phyloP scores from a whole-genome alignment of 2,113 vertebrate species.

The Gallinago paraguaiae region DNA sequence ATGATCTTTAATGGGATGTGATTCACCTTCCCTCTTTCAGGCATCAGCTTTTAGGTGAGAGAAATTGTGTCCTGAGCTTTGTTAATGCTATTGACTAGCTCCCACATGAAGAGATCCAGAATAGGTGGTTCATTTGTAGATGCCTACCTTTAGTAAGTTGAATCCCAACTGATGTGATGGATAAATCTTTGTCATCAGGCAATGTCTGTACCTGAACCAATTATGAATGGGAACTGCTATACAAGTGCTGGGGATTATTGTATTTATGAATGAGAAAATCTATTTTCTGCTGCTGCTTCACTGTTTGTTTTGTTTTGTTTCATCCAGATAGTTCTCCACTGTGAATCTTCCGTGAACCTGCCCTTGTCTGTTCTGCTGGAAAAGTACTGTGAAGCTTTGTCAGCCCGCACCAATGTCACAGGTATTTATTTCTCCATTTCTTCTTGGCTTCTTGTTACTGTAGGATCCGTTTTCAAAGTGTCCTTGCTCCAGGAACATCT shows the following conservation, averaged over 20 bases:
- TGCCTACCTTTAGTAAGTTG: neutral
- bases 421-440: constrained; percentile 57
- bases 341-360: constrained; percentile 60
- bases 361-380: constrained; percentile 68
- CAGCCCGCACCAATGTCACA: constrained; percentile 70
- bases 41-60: neutral
- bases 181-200: neutral
- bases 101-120: neutral
- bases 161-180: neutral
- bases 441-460: neutral
- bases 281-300: neutral
- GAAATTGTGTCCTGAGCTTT: neutral
- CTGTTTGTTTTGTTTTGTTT: neutral
- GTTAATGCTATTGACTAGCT: neutral
- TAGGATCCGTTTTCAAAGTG: constrained; percentile 27
- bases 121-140: neutral
- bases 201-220: neutral
- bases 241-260: neutral
- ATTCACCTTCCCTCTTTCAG: neutral
- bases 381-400: constrained; percentile 74
- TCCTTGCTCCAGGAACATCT: constrained; percentile 5
- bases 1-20: neutral
- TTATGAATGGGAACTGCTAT: neutral
- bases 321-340: constrained; percentile 62
- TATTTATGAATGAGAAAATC: neutral